Base-by-base conservation (phyloP, 1,140 invertebrate genomes). In the Linepithema humile region DNA sequence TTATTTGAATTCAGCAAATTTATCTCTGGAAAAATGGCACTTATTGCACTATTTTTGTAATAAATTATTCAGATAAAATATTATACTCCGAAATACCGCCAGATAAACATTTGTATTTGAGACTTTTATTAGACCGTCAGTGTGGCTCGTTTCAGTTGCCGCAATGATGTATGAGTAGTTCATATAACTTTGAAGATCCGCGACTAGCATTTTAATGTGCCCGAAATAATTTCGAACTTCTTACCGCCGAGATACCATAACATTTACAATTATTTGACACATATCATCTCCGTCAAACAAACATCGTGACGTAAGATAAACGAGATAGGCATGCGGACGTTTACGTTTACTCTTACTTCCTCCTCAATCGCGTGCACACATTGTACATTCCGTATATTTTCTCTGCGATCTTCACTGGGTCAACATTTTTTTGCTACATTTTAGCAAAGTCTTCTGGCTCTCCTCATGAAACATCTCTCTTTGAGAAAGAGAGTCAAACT, bases 231-330 rank as follows among this genome's bases (percentile, higher is more conserved):
- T 59, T 29, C 9, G 29, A 15, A 23, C 20, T 48, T 32, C 29
- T 35, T 17, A 0, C 29, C 17, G 29, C 23, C 29, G 29, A 45
- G n/a, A 60, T 60, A 32, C 53, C 65, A 35, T 60, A 64, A 82
- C 20, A 82, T 82, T 82, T 82, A 82, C 53, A 48, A 82, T 62
- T 82, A 29, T 74, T 74, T 35, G 69, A 82, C 60, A 40, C 78
- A 82, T 62, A 82, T 62, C n/a, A n/a, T n/a, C 43, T 59, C 40
- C 15, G 12, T 82, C 40, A 74, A n/a, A 60, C 12, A 82, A 82
- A 60, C 78, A 70, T 20, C 53, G 17, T 50, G 48, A 29, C 26
- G 17, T 35, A 83, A 62, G 17, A 32, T 73, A 83, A 83, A 83
- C 80, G 20, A 26, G 40, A 17, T 20, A 38, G 57, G 29, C 80